phyloP scores from a whole-genome alignment of 2,113 vertebrate species.

The Eudyptes chrysolophus region DNA sequence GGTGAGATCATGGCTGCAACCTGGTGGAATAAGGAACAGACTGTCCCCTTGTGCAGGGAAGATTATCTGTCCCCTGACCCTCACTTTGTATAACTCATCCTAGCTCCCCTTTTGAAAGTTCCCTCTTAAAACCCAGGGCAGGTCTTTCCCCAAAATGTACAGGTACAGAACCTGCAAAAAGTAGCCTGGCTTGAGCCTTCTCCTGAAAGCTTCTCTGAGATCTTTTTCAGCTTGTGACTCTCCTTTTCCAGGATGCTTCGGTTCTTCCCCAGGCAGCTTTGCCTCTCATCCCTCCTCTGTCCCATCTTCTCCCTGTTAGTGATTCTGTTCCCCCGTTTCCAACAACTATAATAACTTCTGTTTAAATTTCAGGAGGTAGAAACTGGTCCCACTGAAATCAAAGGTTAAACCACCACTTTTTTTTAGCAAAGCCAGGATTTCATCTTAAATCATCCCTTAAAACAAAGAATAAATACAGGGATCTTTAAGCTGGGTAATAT shows the following conservation, averaged over 20 bases:
- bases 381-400: not conserved
- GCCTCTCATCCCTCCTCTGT: not conserved
- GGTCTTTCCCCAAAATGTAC: not conserved
- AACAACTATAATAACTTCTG: not conserved
- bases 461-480: not conserved
- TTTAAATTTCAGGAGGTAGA: not conserved
- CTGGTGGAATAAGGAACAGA: not conserved
- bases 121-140: not conserved
- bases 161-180: not conserved
- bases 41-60: not conserved
- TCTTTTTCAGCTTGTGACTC: not conserved
- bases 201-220: not conserved
- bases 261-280: not conserved
- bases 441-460: not conserved
- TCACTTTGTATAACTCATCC: not conserved
- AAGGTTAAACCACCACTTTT: not conserved
- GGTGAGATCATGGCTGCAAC: not conserved
- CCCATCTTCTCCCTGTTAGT: not conserved
- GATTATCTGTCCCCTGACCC: not conserved
- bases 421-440: not conserved
- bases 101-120: not conserved
- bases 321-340: not conserved
- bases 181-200: not conserved
- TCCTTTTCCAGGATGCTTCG: not conserved
- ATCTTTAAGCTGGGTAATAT: not conserved